These are phyloP conservation scores for Porites lobata DNA, from an alignment of 92 coral and sea anemone genomes.

Conservation along the genomic window DNA sequence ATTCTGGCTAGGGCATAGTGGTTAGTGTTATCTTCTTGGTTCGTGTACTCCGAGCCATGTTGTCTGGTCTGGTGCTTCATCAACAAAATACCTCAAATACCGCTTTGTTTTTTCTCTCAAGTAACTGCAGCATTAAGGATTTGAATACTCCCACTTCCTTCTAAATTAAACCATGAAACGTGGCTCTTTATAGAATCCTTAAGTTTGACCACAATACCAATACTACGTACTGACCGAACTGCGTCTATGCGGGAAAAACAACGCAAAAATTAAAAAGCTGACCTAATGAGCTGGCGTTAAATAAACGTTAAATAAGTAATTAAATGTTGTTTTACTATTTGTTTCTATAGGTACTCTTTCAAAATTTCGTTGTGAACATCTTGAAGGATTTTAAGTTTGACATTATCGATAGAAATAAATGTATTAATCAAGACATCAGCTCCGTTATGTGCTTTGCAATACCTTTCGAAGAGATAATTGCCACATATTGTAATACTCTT, in stretches of 20 bases:
- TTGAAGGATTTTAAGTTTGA: neutral
- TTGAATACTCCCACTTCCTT: neutral
- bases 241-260: too few species aligned
- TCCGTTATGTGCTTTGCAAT: neutral
- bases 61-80: slow-evolving; percentile 13
- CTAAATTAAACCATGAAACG: neutral
- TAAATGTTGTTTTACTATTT: too few species aligned
- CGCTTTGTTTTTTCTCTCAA: slow-evolving; percentile 1
- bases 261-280: too few species aligned
- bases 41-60: neutral
- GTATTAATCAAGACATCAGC: neutral
- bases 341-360: too few species aligned
- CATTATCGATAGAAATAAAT: neutral
- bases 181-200: neutral
- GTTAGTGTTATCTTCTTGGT: slow-evolving; percentile 31
- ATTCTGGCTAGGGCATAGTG: neutral
- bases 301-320: neutral
- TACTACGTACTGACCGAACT: too few species aligned
- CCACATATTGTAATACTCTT: neutral
- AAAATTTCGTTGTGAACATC: neutral
- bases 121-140: neutral
- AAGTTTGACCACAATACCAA: too few species aligned
- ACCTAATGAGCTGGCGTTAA: neutral
- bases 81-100: slow-evolving; percentile 15
- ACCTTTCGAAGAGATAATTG: neutral